Conservation (phyloP, 1,140 invertebrate species). For the Prorops nasuta region DNA sequence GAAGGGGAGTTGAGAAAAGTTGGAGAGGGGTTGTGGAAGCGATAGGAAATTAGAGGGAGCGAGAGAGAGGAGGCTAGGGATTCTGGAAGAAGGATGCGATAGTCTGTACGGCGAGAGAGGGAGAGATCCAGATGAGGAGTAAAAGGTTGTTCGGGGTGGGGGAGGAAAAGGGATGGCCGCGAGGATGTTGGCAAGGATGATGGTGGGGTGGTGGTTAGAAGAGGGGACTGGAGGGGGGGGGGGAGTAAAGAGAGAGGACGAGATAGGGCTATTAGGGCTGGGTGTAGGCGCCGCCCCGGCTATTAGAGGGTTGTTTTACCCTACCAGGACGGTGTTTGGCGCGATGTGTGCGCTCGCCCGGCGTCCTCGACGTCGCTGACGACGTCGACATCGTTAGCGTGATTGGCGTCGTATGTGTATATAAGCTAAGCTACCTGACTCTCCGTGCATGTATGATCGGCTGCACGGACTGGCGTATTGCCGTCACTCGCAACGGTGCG, state of each 20-base stretch:
- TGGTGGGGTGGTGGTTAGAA: too few relatives aligned
- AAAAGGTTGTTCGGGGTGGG: conserved; percentile 13
- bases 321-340: conserved; percentile 24
- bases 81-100: conserved; percentile 2
- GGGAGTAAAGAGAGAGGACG: conserved; percentile 36
- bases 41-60: conserved; percentile 16
- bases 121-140: conserved; percentile 7
- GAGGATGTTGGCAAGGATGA: neutral
- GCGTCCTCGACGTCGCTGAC: conserved; percentile 1
- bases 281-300: conserved; percentile 53
- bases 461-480: too few relatives aligned
- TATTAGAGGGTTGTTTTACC: conserved; percentile 54
- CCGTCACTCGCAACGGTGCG: too few relatives aligned
- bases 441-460: too few relatives aligned
- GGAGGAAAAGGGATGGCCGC: conserved; percentile 12
- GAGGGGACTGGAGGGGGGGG: conserved; percentile 13
- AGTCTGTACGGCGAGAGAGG: conserved; percentile 5
- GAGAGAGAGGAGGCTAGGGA: conserved; percentile 1
- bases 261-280: conserved; percentile 55
- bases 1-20: conserved; percentile 2
- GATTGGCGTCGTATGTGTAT: conserved; percentile 11
- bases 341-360: conserved; percentile 23
- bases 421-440: too few relatives aligned
- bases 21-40: conserved; percentile 5
- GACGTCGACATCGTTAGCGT: neutral